Conservation (phyloP, 1,140 invertebrate genomes). For the Ostrea denselamellosa region DNA sequence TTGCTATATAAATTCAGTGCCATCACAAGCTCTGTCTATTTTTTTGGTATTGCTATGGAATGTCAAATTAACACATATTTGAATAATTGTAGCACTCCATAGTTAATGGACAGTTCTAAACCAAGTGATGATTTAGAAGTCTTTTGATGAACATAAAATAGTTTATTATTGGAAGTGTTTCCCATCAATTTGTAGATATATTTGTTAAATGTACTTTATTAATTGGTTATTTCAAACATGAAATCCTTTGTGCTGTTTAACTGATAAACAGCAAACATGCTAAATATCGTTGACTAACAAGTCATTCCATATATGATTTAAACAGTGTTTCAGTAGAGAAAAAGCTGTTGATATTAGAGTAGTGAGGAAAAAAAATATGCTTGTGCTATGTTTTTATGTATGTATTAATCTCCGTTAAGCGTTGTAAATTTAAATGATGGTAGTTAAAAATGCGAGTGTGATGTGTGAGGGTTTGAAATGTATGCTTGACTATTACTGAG, state of each 20-base stretch:
- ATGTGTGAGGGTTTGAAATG: neutral
- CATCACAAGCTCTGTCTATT: too few relatives aligned
- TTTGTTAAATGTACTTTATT: neutral
- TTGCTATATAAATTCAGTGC: too few relatives aligned
- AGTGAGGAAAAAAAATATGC: slow-evolving; percentile 6
- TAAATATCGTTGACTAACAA: neutral
- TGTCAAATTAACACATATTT: too few relatives aligned
- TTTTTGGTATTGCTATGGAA: too few relatives aligned
- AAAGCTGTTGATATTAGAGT: neutral
- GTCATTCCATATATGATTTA: slow-evolving; percentile 3
- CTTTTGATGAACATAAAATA: too few relatives aligned
- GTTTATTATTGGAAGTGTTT: too few relatives aligned
- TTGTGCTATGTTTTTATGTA: slow-evolving; percentile 28
- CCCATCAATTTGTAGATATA: too few relatives aligned
- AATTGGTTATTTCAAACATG: neutral
- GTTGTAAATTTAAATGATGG: slow-evolving; percentile 14
- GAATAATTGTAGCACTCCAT: too few relatives aligned
- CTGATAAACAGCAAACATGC: neutral
- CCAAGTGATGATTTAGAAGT: too few relatives aligned
- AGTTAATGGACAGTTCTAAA: too few relatives aligned
- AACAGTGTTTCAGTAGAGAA: slow-evolving; percentile 3
- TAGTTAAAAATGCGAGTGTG: slow-evolving; percentile 2
- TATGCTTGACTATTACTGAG: neutral
- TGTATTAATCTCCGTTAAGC: slow-evolving; percentile 5
- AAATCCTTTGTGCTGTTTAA: neutral